These are phyloP conservation scores for Meiosimyza decipiens DNA, from an alignment of 2,888 invertebrate genomes.

Conservation along the genomic window DNA sequence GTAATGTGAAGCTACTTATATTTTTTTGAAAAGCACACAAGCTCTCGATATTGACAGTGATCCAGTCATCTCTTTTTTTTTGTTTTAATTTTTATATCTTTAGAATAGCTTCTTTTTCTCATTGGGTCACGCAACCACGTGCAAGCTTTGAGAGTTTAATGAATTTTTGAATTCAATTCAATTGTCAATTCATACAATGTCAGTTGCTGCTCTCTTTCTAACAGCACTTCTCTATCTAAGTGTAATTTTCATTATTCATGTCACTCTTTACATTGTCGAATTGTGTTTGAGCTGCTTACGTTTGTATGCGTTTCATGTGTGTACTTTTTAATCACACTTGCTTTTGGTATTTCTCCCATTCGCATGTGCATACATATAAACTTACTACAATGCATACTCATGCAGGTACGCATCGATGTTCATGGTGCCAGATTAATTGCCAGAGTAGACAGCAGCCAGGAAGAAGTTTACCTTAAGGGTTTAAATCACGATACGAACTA, in stretches of 20 bases:
- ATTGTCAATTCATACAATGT: neutral
- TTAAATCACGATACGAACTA: slow-evolving; percentile 86
- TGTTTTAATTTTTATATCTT: slow-evolving; percentile 24
- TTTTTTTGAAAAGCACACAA: too few species aligned
- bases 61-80: neutral
- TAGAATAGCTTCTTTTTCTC: slow-evolving; percentile 5
- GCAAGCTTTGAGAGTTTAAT: neutral
- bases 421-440: slow-evolving; percentile 86
- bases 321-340: slow-evolving; percentile 7
- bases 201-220: neutral
- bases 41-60: slow-evolving; percentile 21
- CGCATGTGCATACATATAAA: slow-evolving; percentile 4
- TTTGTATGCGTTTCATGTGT: slow-evolving; percentile 23
- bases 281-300: slow-evolving; percentile 15
- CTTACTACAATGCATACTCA: slow-evolving; percentile 6
- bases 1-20: too few species aligned
- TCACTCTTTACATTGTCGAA: neutral
- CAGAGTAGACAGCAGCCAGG: slow-evolving; percentile 84
- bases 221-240: neutral
- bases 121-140: too few species aligned
- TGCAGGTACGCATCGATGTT: slow-evolving; percentile 82
- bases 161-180: slow-evolving; percentile 23
- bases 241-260: neutral
- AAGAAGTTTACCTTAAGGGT: slow-evolving; percentile 85
- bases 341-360: neutral